Conservation (phyloP, 53 echinoderm and acorn worm genomes). For the Paracentrotus lividus region DNA sequence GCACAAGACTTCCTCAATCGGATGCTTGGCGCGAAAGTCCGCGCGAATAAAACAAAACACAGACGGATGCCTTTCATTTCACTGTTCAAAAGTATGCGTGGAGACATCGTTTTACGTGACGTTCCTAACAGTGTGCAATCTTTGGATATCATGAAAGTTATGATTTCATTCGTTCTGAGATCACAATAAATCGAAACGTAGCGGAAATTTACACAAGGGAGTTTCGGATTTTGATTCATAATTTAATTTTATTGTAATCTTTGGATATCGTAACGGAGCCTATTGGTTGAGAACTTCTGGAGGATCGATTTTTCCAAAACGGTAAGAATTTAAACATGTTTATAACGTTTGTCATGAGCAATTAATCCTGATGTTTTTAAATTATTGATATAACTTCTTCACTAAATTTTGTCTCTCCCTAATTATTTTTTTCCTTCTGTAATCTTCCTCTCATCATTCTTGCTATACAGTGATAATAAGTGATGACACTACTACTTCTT, state of each 20-base stretch:
- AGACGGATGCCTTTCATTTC: constrained; percentile 13
- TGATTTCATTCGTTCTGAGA: too few species aligned
- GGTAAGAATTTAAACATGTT: neutral
- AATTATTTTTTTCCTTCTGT: neutral
- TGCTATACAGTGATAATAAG: too few species aligned
- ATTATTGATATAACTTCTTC: neutral
- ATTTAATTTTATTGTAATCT: too few species aligned
- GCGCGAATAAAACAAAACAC: neutral
- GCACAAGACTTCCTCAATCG: too few species aligned
- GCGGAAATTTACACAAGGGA: too few species aligned
- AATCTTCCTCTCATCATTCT: neutral
- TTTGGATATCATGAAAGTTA: too few species aligned
- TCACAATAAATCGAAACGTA: too few species aligned
- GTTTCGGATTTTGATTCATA: too few species aligned
- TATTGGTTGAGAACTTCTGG: neutral
- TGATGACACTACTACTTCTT: too few species aligned
- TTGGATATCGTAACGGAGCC: constrained; percentile 1
- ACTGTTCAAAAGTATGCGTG: neutral
- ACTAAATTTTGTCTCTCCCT: neutral
- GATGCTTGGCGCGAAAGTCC: too few species aligned
- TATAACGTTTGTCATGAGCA: too few species aligned
- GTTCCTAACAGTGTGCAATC: neutral
- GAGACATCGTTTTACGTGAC: neutral
- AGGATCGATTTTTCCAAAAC: neutral
- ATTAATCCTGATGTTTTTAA: too few species aligned